These are phyloP conservation scores for Bufo bufo DNA, from an alignment of 2,113 vertebrate species.

Conservation along the genomic window DNA sequence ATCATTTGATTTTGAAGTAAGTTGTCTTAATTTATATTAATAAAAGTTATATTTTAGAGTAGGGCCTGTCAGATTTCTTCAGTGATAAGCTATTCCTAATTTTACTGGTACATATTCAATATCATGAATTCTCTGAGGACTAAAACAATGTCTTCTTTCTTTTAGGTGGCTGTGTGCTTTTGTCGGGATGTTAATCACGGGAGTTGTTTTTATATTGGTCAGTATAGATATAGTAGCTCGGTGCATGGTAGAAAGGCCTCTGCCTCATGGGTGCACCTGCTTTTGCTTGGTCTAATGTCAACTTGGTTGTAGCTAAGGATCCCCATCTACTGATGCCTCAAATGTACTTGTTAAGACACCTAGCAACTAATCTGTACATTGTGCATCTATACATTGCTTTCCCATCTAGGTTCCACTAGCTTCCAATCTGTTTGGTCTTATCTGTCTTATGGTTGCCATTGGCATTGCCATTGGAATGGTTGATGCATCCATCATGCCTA, in stretches of 20 bases:
- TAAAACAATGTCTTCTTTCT: background rate
- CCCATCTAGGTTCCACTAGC: constrained; percentile 83
- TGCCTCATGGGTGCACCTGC: background rate
- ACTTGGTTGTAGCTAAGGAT: background rate
- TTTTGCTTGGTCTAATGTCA: background rate
- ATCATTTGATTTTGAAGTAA: no score
- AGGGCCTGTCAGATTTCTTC: no score
- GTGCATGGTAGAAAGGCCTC: background rate
- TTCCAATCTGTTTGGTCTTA: constrained; percentile 83
- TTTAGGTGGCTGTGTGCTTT: constrained; percentile 90
- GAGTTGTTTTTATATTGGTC: constrained; percentile 87
- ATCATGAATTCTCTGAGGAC: background rate
- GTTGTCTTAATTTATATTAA: no score
- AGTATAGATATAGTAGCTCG: constrained; percentile 65
- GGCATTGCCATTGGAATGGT: constrained; percentile 94
- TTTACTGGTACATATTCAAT: no score
- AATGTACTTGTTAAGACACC: no score
- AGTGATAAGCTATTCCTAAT: no score
- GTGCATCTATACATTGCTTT: background rate
- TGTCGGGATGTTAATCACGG: constrained; percentile 85
- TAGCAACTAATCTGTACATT: fast-evolving
- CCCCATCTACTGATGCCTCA: background rate
- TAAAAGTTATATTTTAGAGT: no score
- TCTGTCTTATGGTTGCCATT: constrained; percentile 83
- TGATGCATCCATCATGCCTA: constrained; percentile 91